Evolutionary conservation across 1,140 invertebrate genomes (phyloP).

Genomic region (Tigriopus japonicus): DNA sequence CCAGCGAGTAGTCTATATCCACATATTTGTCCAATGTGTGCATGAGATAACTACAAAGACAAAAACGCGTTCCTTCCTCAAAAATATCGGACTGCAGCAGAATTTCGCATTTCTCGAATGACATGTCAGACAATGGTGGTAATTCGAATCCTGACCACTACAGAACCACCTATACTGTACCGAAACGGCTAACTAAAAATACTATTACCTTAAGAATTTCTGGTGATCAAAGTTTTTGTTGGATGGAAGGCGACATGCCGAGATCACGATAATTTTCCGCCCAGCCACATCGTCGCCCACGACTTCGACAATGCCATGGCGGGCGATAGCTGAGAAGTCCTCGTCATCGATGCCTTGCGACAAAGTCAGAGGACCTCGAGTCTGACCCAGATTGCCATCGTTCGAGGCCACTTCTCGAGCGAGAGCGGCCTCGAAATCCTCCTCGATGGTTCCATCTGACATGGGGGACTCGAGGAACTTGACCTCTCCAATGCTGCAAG

Average conservation of each 20-base stretch:
- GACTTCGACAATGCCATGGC: constrained; percentile 68
- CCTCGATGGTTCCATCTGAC: constrained; percentile 69
- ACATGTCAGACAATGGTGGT: neutral
- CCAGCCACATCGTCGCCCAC: constrained; percentile 76
- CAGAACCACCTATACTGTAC: neutral
- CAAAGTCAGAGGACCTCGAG: constrained; percentile 24
- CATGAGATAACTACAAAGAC: constrained; percentile 58
- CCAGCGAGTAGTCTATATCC: constrained; percentile 92
- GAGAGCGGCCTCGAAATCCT: constrained; percentile 81
- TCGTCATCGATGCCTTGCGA: constrained; percentile 29
- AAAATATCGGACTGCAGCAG: neutral
- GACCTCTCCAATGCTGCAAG: constrained; percentile 17
- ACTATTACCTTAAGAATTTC: constrained; percentile 49
- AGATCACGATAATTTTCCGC: constrained; percentile 82
- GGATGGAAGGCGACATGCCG: constrained; percentile 75
- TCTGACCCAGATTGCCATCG: constrained; percentile 26
- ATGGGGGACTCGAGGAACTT: constrained; percentile 53
- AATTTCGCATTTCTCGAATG: neutral
- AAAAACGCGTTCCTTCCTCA: constrained; percentile 16
- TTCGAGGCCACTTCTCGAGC: constrained; percentile 38
- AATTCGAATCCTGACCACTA: neutral
- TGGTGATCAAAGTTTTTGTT: constrained; percentile 64
- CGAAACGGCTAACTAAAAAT: constrained; percentile 3
- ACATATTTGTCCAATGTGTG: constrained; percentile 93
- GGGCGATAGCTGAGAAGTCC: constrained; percentile 52